Conservation (phyloP, 2,113 vertebrate genomes). For the Serilophus lunatus region DNA sequence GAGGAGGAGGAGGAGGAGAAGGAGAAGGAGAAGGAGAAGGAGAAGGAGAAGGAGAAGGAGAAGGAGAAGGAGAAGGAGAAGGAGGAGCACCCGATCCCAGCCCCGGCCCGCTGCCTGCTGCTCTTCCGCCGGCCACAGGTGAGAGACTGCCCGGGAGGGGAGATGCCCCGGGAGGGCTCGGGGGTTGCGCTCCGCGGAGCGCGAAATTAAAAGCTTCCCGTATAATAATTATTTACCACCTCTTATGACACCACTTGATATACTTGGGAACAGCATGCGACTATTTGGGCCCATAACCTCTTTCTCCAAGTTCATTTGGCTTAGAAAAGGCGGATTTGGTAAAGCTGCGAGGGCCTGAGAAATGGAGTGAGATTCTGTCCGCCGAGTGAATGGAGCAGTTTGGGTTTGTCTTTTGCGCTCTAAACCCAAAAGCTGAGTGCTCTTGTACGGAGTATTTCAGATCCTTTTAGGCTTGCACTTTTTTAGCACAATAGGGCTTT, state of each 20-base stretch:
- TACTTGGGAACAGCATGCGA: background rate
- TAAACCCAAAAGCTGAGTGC: background rate
- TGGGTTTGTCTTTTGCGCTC: accelerated
- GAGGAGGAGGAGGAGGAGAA: accelerated
- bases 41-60: background rate
- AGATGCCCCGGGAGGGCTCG: background rate
- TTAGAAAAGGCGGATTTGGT: background rate
- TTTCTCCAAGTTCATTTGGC: background rate
- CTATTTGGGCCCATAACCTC: background rate
- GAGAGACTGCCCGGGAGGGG: background rate
- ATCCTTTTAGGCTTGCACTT: background rate
- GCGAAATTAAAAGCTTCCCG: accelerated
- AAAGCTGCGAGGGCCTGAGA: background rate
- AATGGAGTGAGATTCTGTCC: accelerated
- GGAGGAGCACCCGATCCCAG: background rate
- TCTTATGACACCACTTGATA: accelerated
- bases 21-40: accelerated
- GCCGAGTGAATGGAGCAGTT: background rate
- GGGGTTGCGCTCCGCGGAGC: background rate
- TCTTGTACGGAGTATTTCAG: accelerated
- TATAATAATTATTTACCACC: accelerated
- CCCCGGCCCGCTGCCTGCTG: background rate
- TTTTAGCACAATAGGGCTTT: background rate
- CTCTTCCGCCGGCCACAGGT: background rate
- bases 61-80: accelerated